phyloP scores from a whole-genome alignment of 64 coral and sea anemone genomes.

The Acropora tenuis region DNA sequence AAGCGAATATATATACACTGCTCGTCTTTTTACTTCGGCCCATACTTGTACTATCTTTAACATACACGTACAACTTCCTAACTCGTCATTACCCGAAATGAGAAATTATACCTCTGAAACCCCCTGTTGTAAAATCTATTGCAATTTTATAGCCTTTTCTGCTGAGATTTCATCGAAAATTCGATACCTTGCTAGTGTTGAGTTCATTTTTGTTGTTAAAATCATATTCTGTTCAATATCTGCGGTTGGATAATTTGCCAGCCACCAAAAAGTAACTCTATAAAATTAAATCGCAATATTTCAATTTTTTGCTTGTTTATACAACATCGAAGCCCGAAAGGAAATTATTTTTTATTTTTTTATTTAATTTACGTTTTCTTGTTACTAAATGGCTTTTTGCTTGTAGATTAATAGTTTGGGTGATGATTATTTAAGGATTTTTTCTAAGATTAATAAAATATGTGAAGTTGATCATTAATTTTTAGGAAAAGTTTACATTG shows the following conservation, averaged over 20 bases:
- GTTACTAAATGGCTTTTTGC: no score
- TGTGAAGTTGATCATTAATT: no score
- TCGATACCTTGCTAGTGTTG: background rate
- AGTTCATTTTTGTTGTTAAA: conserved; percentile 6
- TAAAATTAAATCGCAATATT: background rate
- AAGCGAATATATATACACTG: conserved; percentile 4
- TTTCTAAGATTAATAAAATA: no score
- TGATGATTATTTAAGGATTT: no score
- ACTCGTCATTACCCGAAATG: no score
- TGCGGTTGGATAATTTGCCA: background rate
- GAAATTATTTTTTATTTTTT: no score
- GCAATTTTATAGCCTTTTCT: background rate
- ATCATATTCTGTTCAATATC: background rate
- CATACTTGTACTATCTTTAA: background rate
- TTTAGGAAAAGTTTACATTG: background rate
- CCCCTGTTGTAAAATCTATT: background rate
- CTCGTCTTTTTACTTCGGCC: background rate
- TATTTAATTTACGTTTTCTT: no score
- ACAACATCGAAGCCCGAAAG: no score
- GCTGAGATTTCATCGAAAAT: background rate
- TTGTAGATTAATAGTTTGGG: no score
- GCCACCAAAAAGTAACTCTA: background rate
- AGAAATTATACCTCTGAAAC: no score
- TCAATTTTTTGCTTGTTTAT: no score
- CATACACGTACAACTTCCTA: no score